Conservation (phyloP, 2,797 vertebrate species). For the Anas flavirostris region DNA sequence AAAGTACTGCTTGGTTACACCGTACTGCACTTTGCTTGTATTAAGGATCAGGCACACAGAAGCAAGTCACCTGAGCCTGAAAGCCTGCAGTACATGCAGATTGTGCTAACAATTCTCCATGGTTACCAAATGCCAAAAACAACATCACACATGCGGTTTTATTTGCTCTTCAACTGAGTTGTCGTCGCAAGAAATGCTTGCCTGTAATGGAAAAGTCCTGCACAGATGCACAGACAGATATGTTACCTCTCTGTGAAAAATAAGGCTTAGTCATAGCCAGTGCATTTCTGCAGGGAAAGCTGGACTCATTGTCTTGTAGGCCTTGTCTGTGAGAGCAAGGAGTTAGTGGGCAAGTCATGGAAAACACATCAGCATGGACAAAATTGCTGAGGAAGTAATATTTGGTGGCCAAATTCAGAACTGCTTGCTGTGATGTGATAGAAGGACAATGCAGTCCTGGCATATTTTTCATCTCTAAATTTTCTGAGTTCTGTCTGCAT, state of each 20-base stretch:
- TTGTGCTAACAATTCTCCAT: neutral
- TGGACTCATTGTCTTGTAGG: neutral
- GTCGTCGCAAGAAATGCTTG: neutral
- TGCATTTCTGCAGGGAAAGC: neutral
- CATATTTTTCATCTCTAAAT: neutral
- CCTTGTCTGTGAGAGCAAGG: neutral
- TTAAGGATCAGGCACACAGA: neutral
- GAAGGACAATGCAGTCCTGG: neutral
- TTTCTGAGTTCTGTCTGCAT: neutral
- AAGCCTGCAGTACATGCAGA: neutral
- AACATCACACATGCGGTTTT: neutral
- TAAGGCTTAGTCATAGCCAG: neutral
- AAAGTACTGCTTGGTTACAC: neutral
- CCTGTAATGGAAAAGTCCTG: neutral
- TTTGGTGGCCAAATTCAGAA: neutral
- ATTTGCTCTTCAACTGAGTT: neutral
- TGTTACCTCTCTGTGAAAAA: neutral
- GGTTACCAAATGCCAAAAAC: neutral
- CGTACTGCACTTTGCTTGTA: neutral
- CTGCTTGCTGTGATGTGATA: neutral
- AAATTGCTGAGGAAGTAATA: neutral
- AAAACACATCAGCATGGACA: neutral
- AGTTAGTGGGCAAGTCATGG: neutral
- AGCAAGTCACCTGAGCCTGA: constrained; percentile 17
- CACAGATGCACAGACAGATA: neutral